phyloP scores from a whole-genome alignment of 2,797 vertebrate genomes.

The Momotus momota region DNA sequence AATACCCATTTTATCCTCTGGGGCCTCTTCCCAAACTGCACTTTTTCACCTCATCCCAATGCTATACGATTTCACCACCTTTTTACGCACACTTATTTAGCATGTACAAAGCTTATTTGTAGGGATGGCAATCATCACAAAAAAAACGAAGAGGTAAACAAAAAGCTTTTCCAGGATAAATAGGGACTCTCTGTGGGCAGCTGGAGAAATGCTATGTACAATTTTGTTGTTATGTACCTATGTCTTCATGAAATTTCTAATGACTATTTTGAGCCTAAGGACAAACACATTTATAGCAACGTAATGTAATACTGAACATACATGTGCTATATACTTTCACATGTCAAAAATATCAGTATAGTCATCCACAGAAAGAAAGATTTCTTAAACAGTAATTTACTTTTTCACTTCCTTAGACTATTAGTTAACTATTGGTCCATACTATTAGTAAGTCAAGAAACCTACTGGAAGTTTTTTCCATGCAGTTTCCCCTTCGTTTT shows the following conservation, averaged over 20 bases:
- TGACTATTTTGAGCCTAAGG: neutral
- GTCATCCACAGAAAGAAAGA: neutral
- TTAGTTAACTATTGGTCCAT: neutral
- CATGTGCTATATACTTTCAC: neutral
- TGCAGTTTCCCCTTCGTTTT: neutral
- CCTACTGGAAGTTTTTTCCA: neutral
- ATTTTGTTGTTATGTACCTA: neutral
- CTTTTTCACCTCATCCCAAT: neutral
- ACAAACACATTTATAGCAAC: neutral
- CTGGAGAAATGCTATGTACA: neutral
- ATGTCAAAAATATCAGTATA: neutral
- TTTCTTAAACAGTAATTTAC: neutral
- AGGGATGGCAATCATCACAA: neutral
- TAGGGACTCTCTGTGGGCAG: neutral
- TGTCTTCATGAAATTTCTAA: neutral
- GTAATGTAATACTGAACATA: neutral
- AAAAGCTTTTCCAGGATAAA: neutral
- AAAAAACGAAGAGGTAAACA: neutral
- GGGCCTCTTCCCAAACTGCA: neutral
- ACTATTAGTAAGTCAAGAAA: neutral
- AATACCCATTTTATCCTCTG: neutral
- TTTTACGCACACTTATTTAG: neutral
- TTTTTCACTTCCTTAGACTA: neutral
- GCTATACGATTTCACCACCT: neutral
- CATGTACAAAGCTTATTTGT: neutral